These are phyloP conservation scores for Acronicta alni DNA, from an alignment of 2,888 invertebrate genomes.

Conservation along the genomic window DNA sequence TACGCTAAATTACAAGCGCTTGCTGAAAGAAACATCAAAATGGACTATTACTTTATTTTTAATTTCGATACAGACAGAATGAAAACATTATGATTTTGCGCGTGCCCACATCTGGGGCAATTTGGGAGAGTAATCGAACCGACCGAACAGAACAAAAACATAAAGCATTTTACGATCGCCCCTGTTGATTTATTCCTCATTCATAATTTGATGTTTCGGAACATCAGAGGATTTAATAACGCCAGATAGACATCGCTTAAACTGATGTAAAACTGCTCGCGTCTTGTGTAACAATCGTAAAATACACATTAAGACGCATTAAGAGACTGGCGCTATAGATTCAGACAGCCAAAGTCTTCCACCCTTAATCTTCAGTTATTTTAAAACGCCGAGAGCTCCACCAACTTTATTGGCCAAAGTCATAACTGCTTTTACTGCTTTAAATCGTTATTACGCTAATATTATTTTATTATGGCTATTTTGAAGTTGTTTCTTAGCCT, in stretches of 20 bases:
- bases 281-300: constrained; percentile 88
- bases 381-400: constrained; percentile 82
- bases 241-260: constrained; percentile 86
- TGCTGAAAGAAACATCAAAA: constrained; percentile 58
- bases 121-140: constrained; percentile 81
- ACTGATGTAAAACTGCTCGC: constrained; percentile 84
- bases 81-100: constrained; percentile 74
- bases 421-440: constrained; percentile 85
- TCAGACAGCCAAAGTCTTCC: constrained; percentile 76
- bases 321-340: constrained; percentile 78
- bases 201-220: constrained; percentile 88
- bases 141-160: constrained; percentile 83
- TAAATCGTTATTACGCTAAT: constrained; percentile 85
- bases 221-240: constrained; percentile 88
- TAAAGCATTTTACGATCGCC: constrained; percentile 87
- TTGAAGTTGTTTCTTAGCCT: constrained; percentile 72
- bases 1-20: constrained; percentile 54
- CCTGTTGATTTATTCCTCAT: constrained; percentile 87
- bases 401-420: constrained; percentile 84
- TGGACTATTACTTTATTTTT: constrained; percentile 66
- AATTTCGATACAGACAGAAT: constrained; percentile 67
- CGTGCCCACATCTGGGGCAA: constrained; percentile 81
- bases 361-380: constrained; percentile 87
- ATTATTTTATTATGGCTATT: constrained; percentile 82
- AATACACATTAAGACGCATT: constrained; percentile 89